These are phyloP conservation scores for Lepus americanus DNA, from an alignment of 2,113 vertebrate species.

Conservation along the genomic window DNA sequence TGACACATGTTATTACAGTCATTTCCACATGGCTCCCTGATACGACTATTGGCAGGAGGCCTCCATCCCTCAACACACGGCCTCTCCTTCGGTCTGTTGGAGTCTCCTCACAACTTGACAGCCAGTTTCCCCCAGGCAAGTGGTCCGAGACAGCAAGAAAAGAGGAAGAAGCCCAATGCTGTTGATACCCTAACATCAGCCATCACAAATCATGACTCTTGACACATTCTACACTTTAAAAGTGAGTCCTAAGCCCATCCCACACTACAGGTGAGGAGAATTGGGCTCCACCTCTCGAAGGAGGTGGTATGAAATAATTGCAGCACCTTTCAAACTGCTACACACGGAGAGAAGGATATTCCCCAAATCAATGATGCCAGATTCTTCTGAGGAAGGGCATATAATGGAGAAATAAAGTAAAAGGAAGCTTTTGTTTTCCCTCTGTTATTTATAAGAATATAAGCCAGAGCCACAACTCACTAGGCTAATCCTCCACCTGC, in stretches of 20 bases:
- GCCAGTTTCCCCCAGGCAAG: neutral
- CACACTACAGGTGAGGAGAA: neutral
- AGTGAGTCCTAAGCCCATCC: neutral
- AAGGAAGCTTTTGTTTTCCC: neutral
- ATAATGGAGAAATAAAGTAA: neutral
- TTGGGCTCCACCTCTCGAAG: slow-evolving; percentile 14
- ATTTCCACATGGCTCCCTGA: neutral
- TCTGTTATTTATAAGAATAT: neutral
- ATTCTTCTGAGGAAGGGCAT: neutral
- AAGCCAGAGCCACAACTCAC: too few relatives aligned
- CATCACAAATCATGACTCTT: neutral
- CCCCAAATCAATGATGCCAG: neutral
- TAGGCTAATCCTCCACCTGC: too few relatives aligned
- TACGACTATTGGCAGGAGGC: neutral
- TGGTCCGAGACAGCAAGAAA: neutral
- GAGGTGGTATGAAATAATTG: slow-evolving; percentile 3
- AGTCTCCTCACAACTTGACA: neutral
- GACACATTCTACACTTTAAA: neutral
- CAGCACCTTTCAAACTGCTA: slow-evolving; percentile 16
- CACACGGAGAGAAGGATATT: neutral
- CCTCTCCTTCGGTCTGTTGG: neutral
- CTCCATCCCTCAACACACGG: neutral
- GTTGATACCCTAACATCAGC: neutral
- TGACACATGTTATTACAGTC: neutral
- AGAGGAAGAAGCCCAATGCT: neutral